These are phyloP conservation scores for Meloidogyne chitwoodi DNA, from an alignment of 1,140 invertebrate genomes.

Conservation along the genomic window DNA sequence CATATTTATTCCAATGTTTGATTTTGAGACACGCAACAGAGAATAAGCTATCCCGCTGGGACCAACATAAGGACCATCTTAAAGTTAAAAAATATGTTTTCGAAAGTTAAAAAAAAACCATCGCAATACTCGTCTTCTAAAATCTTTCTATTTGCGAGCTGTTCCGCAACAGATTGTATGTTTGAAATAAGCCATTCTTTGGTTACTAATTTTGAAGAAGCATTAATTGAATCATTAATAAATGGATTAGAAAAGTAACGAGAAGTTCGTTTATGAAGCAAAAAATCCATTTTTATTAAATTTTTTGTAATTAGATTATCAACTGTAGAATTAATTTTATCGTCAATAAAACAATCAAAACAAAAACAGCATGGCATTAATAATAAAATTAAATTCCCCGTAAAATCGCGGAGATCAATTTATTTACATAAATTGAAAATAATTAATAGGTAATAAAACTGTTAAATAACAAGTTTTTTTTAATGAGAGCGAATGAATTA, in stretches of 20 bases:
- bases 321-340: not conserved
- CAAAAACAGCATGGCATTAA: not conserved
- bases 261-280: not conserved
- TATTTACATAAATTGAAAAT: too few relatives aligned
- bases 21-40: slow-evolving; percentile 5
- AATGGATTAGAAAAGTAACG: slow-evolving; percentile 13
- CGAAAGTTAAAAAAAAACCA: slow-evolving; percentile 4
- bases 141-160: not conserved
- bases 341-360: not conserved
- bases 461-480: too few relatives aligned
- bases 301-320: too few relatives aligned
- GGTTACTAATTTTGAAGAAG: not conserved
- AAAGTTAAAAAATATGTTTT: slow-evolving; percentile 4
- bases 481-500: too few relatives aligned
- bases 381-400: too few relatives aligned
- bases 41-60: slow-evolving; percentile 22
- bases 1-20: not conserved
- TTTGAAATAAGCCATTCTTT: slow-evolving; percentile 5
- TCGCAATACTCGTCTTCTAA: not conserved
- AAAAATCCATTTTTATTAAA: not conserved
- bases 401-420: too few relatives aligned
- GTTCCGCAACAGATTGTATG: not conserved
- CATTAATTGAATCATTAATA: not conserved
- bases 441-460: too few relatives aligned
- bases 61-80: slow-evolving; percentile 30